Percentiles rank a stretch among this genome's conserved stretches.
phyloP scores from a whole-genome alignment of 2,797 vertebrate species.

The Sphenopsis melanotis region DNA sequence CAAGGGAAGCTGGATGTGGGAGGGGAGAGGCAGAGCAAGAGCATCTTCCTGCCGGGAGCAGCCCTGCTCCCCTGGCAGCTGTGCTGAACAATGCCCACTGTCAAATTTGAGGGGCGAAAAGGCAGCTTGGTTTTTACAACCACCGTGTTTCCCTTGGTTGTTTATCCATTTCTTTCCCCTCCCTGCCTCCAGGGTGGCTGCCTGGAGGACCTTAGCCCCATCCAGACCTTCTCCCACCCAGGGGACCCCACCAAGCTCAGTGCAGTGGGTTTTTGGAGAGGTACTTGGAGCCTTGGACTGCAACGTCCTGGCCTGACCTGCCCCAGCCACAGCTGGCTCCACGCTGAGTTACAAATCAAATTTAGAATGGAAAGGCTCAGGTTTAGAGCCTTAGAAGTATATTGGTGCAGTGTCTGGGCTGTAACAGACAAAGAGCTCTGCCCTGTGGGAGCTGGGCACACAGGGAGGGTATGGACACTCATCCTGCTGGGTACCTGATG shows the following conservation, averaged over 20 bases:
- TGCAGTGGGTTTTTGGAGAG: not conserved
- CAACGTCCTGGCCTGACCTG: not conserved
- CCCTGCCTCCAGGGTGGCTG: not conserved
- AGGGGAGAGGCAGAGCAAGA: not conserved
- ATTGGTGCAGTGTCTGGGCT: not conserved
- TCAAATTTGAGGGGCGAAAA: accelerated
- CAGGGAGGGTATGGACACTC: not conserved
- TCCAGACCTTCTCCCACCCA: not conserved
- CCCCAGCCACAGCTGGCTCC: not conserved
- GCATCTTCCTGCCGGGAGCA: not conserved
- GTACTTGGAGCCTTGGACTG: not conserved
- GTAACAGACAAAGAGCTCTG: too few species aligned
- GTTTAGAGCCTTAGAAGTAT: not conserved
- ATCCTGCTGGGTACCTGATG: too few species aligned
- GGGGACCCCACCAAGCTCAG: not conserved
- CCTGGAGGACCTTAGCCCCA: not conserved
- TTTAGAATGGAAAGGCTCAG: not conserved
- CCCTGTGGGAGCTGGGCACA: not conserved
- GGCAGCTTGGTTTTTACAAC: not conserved
- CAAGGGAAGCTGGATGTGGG: not conserved
- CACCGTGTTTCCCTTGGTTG: not conserved
- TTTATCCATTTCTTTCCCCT: not conserved
- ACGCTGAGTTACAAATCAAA: not conserved
- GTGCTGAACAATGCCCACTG: accelerated
- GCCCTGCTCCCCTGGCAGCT: not conserved